Evolutionary conservation across 37 sponge, comb jelly and placozoan species (phyloP).

Genomic region (Amphimedon queenslandica): DNA sequence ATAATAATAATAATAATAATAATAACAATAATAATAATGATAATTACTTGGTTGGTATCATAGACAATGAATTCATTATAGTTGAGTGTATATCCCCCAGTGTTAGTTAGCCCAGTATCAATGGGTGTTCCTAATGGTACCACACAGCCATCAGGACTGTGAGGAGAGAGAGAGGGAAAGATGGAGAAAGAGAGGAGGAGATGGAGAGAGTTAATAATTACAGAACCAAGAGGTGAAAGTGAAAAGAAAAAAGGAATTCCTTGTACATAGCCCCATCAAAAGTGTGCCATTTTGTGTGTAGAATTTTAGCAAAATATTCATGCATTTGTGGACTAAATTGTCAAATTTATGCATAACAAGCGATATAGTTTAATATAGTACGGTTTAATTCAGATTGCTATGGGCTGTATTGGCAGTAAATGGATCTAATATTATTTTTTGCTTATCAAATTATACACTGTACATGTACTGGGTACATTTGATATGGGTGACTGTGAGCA

Average conservation of each 20-base stretch:
- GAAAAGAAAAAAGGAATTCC: not conserved
- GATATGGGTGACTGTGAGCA: too few species aligned
- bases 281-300: too few species aligned
- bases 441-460: too few species aligned
- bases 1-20: not conserved
- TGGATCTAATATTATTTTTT: too few species aligned
- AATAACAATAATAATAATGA: not conserved
- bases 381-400: too few species aligned
- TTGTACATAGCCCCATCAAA: too few species aligned
- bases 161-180: not conserved
- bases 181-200: too few species aligned
- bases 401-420: too few species aligned
- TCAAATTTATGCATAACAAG: too few species aligned
- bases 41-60: constrained; percentile 44
- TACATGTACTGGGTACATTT: too few species aligned
- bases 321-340: too few species aligned
- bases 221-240: not conserved
- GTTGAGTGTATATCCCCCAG: constrained; percentile 90
- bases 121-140: constrained; percentile 77
- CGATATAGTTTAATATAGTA: too few species aligned
- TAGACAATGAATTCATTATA: constrained; percentile 94
- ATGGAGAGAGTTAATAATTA: not conserved
- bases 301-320: not conserved
- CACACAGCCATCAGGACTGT: constrained; percentile 66
- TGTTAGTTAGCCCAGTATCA: constrained; percentile 72